Percentiles rank a stretch among this genome's conserved stretches.
These are phyloP conservation scores for Oceanites oceanicus DNA, from an alignment of 2,113 vertebrate species.

Conservation along the genomic window DNA sequence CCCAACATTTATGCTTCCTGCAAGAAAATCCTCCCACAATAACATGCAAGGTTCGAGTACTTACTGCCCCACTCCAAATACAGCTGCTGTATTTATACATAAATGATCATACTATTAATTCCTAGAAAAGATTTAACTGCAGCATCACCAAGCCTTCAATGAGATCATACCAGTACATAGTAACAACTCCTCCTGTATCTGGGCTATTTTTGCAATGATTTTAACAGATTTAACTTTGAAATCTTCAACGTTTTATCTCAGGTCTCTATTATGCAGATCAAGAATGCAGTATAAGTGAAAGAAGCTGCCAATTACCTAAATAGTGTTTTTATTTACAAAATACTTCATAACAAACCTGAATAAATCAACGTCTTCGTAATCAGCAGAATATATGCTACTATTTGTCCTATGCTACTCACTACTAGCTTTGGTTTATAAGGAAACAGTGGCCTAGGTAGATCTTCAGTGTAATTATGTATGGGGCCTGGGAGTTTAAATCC, in stretches of 20 bases:
- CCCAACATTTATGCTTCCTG: neutral
- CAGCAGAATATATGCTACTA: neutral
- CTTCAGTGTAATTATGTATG: neutral
- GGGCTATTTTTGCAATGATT: neutral
- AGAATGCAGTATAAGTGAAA: neutral
- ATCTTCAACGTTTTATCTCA: neutral
- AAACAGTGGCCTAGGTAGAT: neutral
- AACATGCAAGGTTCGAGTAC: neutral
- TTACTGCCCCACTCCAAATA: neutral
- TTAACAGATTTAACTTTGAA: neutral
- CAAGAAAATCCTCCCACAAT: neutral
- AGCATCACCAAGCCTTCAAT: neutral
- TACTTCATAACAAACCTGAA: neutral
- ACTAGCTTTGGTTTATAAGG: neutral
- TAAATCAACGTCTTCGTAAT: neutral
- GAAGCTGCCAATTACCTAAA: neutral
- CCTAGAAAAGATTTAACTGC: neutral
- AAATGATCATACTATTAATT: neutral
- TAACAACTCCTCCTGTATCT: neutral
- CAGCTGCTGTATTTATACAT: neutral
- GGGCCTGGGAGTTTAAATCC: neutral
- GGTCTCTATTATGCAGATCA: neutral
- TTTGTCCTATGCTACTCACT: neutral
- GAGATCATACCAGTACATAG: neutral
- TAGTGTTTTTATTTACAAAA: neutral